Percentiles rank a stretch among this genome's conserved stretches.
Conservation (phyloP, 2,797 vertebrate species). For the Nannoperca obscura region DNA sequence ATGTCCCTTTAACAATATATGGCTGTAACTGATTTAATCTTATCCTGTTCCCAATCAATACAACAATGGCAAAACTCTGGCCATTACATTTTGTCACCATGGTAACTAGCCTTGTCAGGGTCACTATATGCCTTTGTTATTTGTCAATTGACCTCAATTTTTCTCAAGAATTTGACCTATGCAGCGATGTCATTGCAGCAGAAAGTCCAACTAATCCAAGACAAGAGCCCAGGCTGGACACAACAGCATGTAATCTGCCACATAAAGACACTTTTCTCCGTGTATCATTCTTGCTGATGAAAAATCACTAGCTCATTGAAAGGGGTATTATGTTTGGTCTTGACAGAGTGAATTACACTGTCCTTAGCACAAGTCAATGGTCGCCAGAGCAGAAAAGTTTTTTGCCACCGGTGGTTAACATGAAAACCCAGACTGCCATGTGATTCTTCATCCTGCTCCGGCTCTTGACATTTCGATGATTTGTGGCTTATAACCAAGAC, state of each 20-base stretch:
- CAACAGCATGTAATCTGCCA: constrained; percentile 34
- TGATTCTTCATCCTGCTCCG: constrained; percentile 9
- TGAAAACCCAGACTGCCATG: neutral
- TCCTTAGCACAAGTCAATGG: constrained; percentile 16
- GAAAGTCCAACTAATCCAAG: constrained; percentile 33
- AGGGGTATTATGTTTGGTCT: constrained; percentile 9
- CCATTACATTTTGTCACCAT: constrained; percentile 59
- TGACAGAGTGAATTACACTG: constrained; percentile 25
- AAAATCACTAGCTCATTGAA: constrained; percentile 16
- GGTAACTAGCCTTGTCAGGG: constrained; percentile 69
- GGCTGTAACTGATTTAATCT: constrained; percentile 38
- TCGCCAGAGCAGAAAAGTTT: neutral
- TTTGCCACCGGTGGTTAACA: neutral
- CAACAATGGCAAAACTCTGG: constrained; percentile 30
- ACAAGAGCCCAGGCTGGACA: constrained; percentile 13
- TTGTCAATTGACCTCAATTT: constrained; percentile 63
- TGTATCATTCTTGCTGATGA: constrained; percentile 26
- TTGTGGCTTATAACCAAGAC: constrained; percentile 7
- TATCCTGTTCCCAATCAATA: constrained; percentile 43
- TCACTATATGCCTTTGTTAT: constrained; percentile 47
- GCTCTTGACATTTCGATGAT: constrained; percentile 4
- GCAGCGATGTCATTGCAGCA: constrained; percentile 13
- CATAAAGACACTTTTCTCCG: constrained; percentile 29
- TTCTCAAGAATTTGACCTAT: constrained; percentile 55
- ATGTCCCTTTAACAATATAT: constrained; percentile 29